phyloP scores from a whole-genome alignment of 2,113 vertebrate species.

The Sylvietta virens region DNA sequence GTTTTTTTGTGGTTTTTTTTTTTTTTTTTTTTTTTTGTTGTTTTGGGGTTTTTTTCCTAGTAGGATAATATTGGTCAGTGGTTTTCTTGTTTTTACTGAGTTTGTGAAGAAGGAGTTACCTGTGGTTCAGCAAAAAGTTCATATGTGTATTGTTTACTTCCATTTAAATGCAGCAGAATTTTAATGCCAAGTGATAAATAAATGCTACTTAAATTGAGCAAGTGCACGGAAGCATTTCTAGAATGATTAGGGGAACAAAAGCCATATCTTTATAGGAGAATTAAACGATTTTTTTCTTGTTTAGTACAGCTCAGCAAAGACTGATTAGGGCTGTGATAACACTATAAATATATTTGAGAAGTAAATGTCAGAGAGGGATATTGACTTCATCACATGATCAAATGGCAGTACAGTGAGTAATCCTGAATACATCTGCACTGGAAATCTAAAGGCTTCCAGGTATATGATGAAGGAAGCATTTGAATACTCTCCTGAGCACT shows the following conservation, averaged over 20 bases:
- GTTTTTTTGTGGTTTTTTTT: background rate
- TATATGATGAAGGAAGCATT: background rate
- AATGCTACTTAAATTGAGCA: background rate
- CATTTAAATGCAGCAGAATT: background rate
- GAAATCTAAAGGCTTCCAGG: background rate
- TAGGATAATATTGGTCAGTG: background rate
- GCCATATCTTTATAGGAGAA: background rate
- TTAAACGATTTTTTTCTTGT: background rate
- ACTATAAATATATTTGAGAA: slow-evolving; percentile 41
- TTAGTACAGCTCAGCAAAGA: background rate
- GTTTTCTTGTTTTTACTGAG: background rate
- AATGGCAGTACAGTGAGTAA: slow-evolving; percentile 28
- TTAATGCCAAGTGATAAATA: background rate
- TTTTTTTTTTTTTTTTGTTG: no score
- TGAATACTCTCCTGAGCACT: background rate
- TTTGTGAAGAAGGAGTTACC: background rate
- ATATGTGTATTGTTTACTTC: background rate
- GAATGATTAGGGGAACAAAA: background rate
- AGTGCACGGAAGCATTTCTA: background rate
- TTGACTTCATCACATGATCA: slow-evolving; percentile 34
- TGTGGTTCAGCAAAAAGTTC: background rate
- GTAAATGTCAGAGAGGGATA: slow-evolving; percentile 48
- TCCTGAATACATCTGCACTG: background rate
- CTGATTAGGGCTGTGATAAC: background rate
- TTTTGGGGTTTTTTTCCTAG: no score